These are phyloP conservation scores for Sander lucioperca DNA, from an alignment of 2,113 vertebrate genomes.

Conservation along the genomic window DNA sequence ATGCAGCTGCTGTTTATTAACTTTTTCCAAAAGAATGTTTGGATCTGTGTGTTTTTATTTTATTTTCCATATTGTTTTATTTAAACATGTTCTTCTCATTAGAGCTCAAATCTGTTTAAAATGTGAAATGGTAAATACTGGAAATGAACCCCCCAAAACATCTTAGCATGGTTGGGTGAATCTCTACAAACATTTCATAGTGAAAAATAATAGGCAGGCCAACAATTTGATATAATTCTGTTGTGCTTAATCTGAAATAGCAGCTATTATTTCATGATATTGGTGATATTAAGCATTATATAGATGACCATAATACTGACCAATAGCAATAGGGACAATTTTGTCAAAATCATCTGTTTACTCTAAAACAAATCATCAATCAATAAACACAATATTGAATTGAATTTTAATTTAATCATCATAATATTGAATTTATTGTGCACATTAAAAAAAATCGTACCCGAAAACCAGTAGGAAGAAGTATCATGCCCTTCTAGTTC, in stretches of 20 bases:
- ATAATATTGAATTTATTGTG: too few species aligned
- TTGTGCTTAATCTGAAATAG: background rate
- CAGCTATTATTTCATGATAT: background rate
- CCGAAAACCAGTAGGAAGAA: too few species aligned
- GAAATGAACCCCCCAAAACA: background rate
- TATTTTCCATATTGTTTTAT: background rate
- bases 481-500: too few species aligned
- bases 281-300: background rate
- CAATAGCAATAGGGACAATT: background rate
- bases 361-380: background rate
- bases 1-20: constrained; percentile 6
- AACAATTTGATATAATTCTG: background rate
- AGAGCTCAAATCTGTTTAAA: background rate
- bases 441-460: too few species aligned
- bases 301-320: background rate
- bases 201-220: background rate
- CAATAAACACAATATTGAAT: too few species aligned
- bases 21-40: background rate
- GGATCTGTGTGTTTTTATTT: background rate
- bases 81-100: constrained; percentile 24
- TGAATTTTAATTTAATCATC: too few species aligned
- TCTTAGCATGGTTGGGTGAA: background rate
- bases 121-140: background rate
- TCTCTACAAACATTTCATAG: background rate
- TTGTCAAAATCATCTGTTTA: background rate